Percentiles rank a stretch among this genome's conserved stretches.
phyloP scores from a whole-genome alignment of 1,140 invertebrate species.

The Dendrolimus kikuchii region DNA sequence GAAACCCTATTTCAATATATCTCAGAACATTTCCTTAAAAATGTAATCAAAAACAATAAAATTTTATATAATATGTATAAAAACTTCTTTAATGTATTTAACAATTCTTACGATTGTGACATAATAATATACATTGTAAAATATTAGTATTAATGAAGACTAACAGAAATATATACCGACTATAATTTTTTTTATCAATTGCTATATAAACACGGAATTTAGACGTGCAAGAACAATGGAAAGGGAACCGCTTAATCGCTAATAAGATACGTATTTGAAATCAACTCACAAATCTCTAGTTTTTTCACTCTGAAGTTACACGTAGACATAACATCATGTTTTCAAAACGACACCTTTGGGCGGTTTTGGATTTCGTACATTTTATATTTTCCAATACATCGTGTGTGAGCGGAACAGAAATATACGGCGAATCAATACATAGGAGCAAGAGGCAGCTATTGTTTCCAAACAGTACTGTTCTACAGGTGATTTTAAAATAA shows the following conservation, averaged over 20 bases:
- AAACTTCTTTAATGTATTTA: no score
- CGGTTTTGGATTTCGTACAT: slow-evolving; percentile 4
- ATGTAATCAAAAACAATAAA: no score
- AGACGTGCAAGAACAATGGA: not conserved
- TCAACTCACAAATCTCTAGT: no score
- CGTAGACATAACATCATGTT: slow-evolving; percentile 17
- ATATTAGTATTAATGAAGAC: no score
- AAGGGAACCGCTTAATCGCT: no score
- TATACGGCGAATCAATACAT: slow-evolving; percentile 20
- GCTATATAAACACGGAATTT: slow-evolving; percentile 6
- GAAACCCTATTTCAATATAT: no score
- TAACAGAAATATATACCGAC: slow-evolving; percentile 1
- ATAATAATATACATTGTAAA: no score
- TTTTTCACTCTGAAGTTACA: not conserved
- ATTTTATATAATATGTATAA: no score
- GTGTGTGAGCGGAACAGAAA: slow-evolving; percentile 11
- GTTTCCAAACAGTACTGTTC: slow-evolving; percentile 49
- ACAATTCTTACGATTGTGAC: no score
- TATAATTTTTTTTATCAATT: not conserved
- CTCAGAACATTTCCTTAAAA: no score
- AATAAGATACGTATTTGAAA: no score
- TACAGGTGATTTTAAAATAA: slow-evolving; percentile 45
- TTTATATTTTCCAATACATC: slow-evolving; percentile 3
- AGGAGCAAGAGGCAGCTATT: slow-evolving; percentile 50
- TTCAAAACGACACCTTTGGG: slow-evolving; percentile 4